Evolutionary conservation across 2,888 invertebrate genomes (phyloP).

Genomic region (Phengaris alcon): DNA sequence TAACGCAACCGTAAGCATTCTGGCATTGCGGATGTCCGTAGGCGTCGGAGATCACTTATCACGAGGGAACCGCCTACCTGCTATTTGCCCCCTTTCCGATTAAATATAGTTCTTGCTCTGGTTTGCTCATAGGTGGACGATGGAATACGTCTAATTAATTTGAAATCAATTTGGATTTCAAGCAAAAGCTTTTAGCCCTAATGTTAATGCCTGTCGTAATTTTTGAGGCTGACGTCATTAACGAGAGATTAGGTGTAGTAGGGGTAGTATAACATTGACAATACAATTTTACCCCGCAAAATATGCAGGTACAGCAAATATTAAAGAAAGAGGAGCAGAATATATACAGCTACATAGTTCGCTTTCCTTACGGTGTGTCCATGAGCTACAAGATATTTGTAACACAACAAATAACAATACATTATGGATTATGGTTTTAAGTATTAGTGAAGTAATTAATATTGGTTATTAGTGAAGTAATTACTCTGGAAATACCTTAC

Average conservation of each 20-base stretch:
- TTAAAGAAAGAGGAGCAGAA: no score
- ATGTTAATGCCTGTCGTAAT: no score
- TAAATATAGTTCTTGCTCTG: not conserved
- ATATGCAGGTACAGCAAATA: no score
- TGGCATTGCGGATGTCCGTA: constrained; percentile 19
- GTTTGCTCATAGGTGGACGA: not conserved
- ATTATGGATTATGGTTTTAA: not conserved
- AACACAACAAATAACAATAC: not conserved
- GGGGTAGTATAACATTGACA: no score
- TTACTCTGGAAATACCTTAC: constrained; percentile 54
- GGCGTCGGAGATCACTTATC: constrained; percentile 20
- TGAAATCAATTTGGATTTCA: no score
- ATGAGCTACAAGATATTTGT: no score
- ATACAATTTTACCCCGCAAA: no score
- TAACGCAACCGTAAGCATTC: constrained; percentile 20
- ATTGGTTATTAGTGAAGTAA: not conserved
- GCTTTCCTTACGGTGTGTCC: no score
- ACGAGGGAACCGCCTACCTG: constrained; percentile 6
- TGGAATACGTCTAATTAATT: not conserved
- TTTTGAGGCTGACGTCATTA: no score
- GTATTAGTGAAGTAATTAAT: not conserved
- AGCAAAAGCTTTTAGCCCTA: no score
- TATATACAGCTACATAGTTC: no score
- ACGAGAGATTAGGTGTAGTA: no score
- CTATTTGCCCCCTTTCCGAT: constrained; percentile 1